Evolutionary conservation across 1,140 invertebrate species (phyloP).

Genomic region (Drosophila bipectinata): DNA sequence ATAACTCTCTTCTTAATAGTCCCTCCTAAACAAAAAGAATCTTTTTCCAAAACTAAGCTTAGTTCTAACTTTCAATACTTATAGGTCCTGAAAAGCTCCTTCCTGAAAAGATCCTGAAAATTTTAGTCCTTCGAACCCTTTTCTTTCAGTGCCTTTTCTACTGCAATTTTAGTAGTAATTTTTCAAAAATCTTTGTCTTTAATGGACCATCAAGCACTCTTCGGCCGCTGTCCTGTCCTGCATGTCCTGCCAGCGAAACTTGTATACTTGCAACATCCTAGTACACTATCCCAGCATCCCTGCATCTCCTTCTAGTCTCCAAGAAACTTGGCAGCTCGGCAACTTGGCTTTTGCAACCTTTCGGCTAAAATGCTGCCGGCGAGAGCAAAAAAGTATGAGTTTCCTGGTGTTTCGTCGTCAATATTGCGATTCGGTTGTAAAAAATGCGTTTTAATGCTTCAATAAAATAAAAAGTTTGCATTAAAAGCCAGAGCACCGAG

Average conservation of each 20-base stretch:
- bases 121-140: background rate
- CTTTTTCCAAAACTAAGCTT: too few relatives aligned
- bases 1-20: too few relatives aligned
- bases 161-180: slow-evolving; percentile 73
- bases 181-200: slow-evolving; percentile 83
- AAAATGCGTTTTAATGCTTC: slow-evolving; percentile 83
- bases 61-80: too few relatives aligned
- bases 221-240: slow-evolving; percentile 25
- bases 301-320: background rate
- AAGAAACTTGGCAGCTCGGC: slow-evolving; percentile 29
- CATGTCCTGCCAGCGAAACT: background rate
- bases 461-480: slow-evolving; percentile 83
- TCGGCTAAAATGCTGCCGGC: background rate
- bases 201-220: slow-evolving; percentile 80
- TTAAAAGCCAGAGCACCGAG: slow-evolving; percentile 38
- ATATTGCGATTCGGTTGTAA: slow-evolving; percentile 80
- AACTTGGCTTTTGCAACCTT: slow-evolving; percentile 56
- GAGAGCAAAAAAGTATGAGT: background rate
- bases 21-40: too few relatives aligned
- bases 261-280: background rate
- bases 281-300: slow-evolving; percentile 1
- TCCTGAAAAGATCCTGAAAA: too few relatives aligned
- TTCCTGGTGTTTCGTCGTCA: slow-evolving; percentile 39
- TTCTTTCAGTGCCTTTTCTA: background rate
- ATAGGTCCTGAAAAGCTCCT: too few relatives aligned